Evolutionary conservation across 2,888 invertebrate genomes (phyloP).

Genomic region (Aricia artaxerxes): DNA sequence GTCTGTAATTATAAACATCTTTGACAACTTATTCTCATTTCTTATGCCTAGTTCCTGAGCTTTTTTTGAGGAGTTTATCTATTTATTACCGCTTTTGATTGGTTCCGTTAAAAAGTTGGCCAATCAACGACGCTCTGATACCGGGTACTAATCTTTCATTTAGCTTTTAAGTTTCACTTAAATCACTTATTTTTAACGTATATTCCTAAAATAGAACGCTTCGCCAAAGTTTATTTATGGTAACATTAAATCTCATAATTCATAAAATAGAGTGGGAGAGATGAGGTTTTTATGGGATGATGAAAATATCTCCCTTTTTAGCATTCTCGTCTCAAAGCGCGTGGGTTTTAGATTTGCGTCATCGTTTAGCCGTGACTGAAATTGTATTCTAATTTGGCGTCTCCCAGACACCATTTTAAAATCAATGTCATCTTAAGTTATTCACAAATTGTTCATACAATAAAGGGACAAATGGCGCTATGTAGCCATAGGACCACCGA

Average conservation of each 20-base stretch:
- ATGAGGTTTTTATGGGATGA: background rate
- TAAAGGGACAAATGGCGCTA: too few species aligned
- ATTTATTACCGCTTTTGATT: too few species aligned
- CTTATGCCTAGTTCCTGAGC: too few species aligned
- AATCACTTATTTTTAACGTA: too few species aligned
- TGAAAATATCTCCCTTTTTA: background rate
- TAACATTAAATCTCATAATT: background rate
- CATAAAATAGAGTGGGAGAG: background rate
- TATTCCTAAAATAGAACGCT: background rate
- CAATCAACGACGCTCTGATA: too few species aligned
- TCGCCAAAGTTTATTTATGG: background rate
- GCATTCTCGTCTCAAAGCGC: background rate
- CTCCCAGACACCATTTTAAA: background rate
- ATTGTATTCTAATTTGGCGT: background rate
- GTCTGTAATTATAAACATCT: too few species aligned
- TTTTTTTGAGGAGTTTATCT: too few species aligned
- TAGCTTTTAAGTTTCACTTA: too few species aligned
- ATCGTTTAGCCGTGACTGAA: background rate
- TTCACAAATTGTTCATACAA: background rate
- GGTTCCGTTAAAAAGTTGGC: too few species aligned
- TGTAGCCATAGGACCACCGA: too few species aligned
- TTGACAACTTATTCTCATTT: background rate
- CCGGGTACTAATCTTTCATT: too few species aligned
- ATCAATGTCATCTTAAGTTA: background rate
- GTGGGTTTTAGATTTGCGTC: background rate